Evolutionary conservation across 2,113 vertebrate genomes (phyloP).

Genomic region (Macheiramphus alcinus): DNA sequence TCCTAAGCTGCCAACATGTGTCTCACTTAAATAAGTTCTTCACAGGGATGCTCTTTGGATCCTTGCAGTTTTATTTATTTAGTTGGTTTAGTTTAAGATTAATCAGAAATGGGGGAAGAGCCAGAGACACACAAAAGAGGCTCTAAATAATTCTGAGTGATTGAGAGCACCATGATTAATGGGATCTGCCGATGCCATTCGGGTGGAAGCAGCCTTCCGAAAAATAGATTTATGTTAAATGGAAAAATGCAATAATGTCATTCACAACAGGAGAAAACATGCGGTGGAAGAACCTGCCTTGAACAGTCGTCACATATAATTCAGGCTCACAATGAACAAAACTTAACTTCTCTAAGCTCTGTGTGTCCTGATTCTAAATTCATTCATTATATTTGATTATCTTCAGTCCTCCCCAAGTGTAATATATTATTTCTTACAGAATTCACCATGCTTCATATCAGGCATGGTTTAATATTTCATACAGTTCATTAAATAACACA

Average conservation of each 20-base stretch:
- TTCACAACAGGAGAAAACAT: conserved; percentile 49
- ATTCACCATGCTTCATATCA: neutral
- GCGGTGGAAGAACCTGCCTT: neutral
- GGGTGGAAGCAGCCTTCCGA: conserved; percentile 46
- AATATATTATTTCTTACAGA: conserved; percentile 44
- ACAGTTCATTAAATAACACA: conserved; percentile 53
- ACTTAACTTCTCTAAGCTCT: neutral
- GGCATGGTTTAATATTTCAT: conserved; percentile 61
- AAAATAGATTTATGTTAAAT: conserved; percentile 67
- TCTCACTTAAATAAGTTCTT: conserved; percentile 1
- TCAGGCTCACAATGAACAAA: conserved; percentile 1
- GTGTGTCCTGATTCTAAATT: conserved; percentile 24
- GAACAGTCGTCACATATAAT: neutral
- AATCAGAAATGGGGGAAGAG: conserved; percentile 46
- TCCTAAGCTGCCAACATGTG: neutral
- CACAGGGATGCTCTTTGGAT: neutral
- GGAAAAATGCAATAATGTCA: conserved; percentile 56
- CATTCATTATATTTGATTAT: conserved; percentile 54
- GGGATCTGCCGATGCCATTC: conserved; percentile 34
- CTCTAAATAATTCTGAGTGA: conserved; percentile 64
- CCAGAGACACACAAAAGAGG: conserved; percentile 32
- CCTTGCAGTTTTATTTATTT: conserved; percentile 40
- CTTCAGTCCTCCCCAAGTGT: conserved; percentile 18
- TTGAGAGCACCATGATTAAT: conserved; percentile 61
- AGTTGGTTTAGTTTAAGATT: conserved; percentile 51